Percentiles rank a stretch among this genome's conserved stretches.
Conservation (phyloP, 2,797 vertebrate genomes). For the Cynopterus sphinx region DNA sequence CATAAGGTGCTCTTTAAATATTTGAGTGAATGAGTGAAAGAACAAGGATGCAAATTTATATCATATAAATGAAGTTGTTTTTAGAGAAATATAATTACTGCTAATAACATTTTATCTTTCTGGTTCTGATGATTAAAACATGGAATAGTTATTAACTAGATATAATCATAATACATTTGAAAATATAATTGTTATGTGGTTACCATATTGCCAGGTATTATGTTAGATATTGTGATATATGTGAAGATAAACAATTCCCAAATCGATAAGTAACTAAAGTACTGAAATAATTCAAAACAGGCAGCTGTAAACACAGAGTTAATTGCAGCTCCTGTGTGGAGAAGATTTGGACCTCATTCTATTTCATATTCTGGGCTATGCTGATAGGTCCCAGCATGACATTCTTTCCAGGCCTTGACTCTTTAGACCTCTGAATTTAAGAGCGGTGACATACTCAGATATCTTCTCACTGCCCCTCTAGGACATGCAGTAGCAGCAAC, state of each 20-base stretch:
- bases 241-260: neutral
- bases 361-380: neutral
- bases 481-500: neutral
- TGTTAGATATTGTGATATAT: neutral
- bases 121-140: neutral
- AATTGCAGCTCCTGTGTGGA: neutral
- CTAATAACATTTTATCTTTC: slow-evolving; percentile 1
- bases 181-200: neutral
- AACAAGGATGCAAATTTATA: neutral
- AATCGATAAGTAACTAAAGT: neutral
- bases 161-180: neutral
- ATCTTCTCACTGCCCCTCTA: neutral
- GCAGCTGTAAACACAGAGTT: neutral
- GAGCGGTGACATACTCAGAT: neutral
- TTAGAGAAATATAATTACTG: slow-evolving; percentile 2
- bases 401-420: neutral
- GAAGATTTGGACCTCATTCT: neutral
- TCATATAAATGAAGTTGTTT: neutral
- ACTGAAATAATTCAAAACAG: neutral
- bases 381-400: neutral
- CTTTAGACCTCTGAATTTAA: neutral
- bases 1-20: neutral
- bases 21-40: neutral
- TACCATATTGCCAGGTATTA: neutral
- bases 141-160: neutral